Evolutionary conservation across 2,888 invertebrate genomes (phyloP).

Genomic region (Stomorhina lunata): DNA sequence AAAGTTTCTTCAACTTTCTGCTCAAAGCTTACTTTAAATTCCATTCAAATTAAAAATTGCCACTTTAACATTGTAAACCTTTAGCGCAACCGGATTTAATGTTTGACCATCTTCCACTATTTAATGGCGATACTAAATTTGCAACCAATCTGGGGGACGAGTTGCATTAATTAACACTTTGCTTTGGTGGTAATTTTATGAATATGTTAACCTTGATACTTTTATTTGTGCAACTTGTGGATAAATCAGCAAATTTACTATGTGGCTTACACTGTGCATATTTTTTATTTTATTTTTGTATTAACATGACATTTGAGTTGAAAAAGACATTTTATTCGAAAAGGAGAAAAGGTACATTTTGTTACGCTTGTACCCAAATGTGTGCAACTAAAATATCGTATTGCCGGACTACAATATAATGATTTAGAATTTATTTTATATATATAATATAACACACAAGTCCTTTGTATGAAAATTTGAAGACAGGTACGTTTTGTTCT

Average conservation of each 20-base stretch:
- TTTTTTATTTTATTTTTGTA: too few species aligned
- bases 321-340: too few species aligned
- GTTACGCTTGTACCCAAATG: too few species aligned
- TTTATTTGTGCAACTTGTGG: conserved; percentile 35
- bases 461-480: too few species aligned
- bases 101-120: conserved; percentile 21
- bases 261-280: conserved; percentile 23
- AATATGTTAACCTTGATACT: conserved; percentile 64
- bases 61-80: conserved; percentile 10
- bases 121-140: conserved; percentile 50
- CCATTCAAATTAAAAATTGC: conserved; percentile 37
- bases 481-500: too few species aligned
- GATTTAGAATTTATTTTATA: too few species aligned
- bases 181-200: conserved; percentile 69
- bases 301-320: too few species aligned
- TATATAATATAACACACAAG: too few species aligned
- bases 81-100: conserved; percentile 26
- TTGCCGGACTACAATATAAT: too few species aligned
- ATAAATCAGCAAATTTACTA: conserved; percentile 26
- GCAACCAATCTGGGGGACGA: conserved; percentile 57
- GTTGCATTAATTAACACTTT: conserved; percentile 71
- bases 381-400: too few species aligned
- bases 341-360: too few species aligned
- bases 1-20: not conserved
- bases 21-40: not conserved